phyloP scores from a whole-genome alignment of 2,888 invertebrate species.

The Sarcophaga subvicina region DNA sequence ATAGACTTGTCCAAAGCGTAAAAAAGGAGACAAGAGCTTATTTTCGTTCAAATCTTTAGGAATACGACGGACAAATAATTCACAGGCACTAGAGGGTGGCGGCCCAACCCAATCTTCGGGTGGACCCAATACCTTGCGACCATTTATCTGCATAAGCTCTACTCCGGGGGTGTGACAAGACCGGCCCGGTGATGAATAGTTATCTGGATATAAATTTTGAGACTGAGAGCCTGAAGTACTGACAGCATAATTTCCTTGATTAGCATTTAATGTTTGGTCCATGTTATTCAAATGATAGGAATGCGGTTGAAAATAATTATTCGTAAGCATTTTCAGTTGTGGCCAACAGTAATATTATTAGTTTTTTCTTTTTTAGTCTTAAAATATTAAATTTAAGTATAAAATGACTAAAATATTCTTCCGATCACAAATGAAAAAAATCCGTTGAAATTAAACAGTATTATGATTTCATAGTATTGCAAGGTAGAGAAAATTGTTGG shows the following conservation, averaged over 20 bases:
- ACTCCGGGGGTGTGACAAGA: slow-evolving; percentile 30
- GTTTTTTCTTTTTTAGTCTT: background rate
- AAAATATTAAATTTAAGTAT: background rate
- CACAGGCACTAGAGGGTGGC: slow-evolving; percentile 74
- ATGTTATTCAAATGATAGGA: background rate
- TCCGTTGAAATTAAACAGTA: slow-evolving; percentile 55
- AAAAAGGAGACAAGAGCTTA: slow-evolving; percentile 73
- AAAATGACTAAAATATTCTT: background rate
- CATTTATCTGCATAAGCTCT: slow-evolving; percentile 75
- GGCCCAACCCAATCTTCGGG: slow-evolving; percentile 74
- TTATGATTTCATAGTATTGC: background rate
- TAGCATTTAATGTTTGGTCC: background rate
- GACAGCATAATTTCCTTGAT: background rate
- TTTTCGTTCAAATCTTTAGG: slow-evolving; percentile 73
- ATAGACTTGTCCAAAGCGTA: slow-evolving; percentile 76
- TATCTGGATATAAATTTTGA: background rate
- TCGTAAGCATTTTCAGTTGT: slow-evolving; percentile 6
- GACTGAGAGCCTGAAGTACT: background rate
- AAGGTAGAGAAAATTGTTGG: background rate
- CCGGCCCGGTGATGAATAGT: background rate
- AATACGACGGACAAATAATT: slow-evolving; percentile 75
- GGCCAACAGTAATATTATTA: background rate
- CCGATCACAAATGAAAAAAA: slow-evolving; percentile 16
- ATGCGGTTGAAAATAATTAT: slow-evolving; percentile 8
- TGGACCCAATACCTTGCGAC: slow-evolving; percentile 74